Percentiles rank a stretch among this genome's conserved stretches.
phyloP scores from a whole-genome alignment of 2,888 invertebrate genomes.

The Drosophila peninsularis region DNA sequence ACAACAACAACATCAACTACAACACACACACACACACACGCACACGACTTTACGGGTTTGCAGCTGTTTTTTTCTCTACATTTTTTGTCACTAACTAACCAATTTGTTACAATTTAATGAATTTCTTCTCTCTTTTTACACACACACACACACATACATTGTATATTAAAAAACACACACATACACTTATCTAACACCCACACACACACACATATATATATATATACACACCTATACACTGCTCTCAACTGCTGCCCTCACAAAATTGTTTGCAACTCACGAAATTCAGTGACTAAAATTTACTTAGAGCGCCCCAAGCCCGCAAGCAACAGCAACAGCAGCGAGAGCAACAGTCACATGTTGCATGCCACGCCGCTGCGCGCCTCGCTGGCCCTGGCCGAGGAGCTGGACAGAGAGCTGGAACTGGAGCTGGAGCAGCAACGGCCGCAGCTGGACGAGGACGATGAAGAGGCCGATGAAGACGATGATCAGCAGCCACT shows the following conservation, averaged over 20 bases:
- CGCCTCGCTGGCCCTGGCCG: constrained; percentile 69
- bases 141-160: constrained; percentile 33
- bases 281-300: constrained; percentile 73
- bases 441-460: constrained; percentile 6
- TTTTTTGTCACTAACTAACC: constrained; percentile 59
- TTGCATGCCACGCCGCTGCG: constrained; percentile 51
- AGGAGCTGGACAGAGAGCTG: constrained; percentile 69
- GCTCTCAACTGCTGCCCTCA: constrained; percentile 51
- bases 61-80: constrained; percentile 7
- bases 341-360: constrained; percentile 22
- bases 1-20: constrained; percentile 11
- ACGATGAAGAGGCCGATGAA: constrained; percentile 41
- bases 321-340: constrained; percentile 15
- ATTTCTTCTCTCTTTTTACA: constrained; percentile 69
- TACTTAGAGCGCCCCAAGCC: constrained; percentile 68
- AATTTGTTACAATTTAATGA: constrained; percentile 61
- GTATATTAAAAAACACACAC: constrained; percentile 30
- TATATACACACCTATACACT: constrained; percentile 23
- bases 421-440: constrained; percentile 54
- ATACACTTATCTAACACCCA: constrained; percentile 26
- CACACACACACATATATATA: constrained; percentile 36
- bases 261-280: constrained; percentile 43
- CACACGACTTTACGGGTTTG: constrained; percentile 19
- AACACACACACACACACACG: constrained; percentile 2
- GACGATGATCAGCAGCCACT: constrained; percentile 82